Base-by-base conservation (phyloP, 2,888 invertebrate species). In the Brachyopa scutellaris region DNA sequence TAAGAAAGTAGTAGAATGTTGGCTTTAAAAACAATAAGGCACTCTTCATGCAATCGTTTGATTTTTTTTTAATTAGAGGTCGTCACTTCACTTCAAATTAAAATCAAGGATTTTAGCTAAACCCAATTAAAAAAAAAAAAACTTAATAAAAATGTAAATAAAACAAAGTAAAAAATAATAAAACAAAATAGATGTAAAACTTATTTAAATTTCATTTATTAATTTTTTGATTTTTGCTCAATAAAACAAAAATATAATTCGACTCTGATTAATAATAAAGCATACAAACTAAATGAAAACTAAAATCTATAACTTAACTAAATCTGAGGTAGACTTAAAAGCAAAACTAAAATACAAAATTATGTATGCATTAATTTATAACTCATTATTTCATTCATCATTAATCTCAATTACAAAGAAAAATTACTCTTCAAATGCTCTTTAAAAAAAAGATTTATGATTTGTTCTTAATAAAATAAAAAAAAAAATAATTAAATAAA, bases 171-270 rank as follows among this genome's bases (percentile, higher is more conserved):
- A 26, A 57, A 31, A 40, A 29, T 45, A 53, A 61, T 11, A 26
- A 62, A 64, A 57, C n/a, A 59, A 51, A 51, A 40, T 38, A 29
- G 13, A 23, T 29, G 49, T 45, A 40, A 74, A 82, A 70, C 51
- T 64, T 64, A 66, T 53, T 66, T 6, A 49, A 66, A 77, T 70
- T 61, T 53, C 45, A 77, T 59, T 82, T 70, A 70, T 76, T 67
- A 47, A 38, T 79, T 57, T 82, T 82, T 82, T 77, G 77, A 82
- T 82, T 77, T 82, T 72, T 77, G 82, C 70, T 82, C 82, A 82
- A 82, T 55, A 82, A 82, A 82, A 82, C 82, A 82, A 82, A 82
- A 82, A 82, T 42, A 21, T 64, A 47, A 23, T 61, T 77, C 49
- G 59, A 80, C 29, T 51, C 47, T n/a, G n/a, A 64, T 59, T 61